Percentiles rank a stretch among this genome's conserved stretches.
These are phyloP conservation scores for Sabatieria punctata DNA, from an alignment of 2,888 invertebrate species.

Conservation along the genomic window DNA sequence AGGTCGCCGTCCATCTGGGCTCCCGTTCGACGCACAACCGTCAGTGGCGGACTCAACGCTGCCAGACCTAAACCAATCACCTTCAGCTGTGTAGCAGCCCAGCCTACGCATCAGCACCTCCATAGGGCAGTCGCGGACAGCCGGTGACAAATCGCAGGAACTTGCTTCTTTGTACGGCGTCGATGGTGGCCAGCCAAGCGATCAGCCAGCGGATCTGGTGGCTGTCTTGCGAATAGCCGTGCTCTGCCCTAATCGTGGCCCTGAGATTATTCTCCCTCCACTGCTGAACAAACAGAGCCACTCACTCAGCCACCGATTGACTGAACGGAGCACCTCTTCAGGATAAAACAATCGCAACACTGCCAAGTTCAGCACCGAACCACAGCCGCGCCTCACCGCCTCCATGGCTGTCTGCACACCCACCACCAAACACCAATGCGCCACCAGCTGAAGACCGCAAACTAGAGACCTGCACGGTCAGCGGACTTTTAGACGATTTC, in stretches of 20 bases:
- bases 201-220: conserved; percentile 80
- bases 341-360: conserved; percentile 79
- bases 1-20: too few relatives aligned
- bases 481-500: too few relatives aligned
- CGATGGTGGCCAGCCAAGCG: background rate
- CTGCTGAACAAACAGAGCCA: too few relatives aligned
- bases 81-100: too few relatives aligned
- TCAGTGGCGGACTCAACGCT: conserved; percentile 88
- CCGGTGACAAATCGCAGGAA: conserved; percentile 98
- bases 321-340: conserved; percentile 67
- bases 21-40: conserved; percentile 75
- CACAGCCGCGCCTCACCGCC: conserved; percentile 87
- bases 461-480: too few relatives aligned
- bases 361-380: conserved; percentile 75
- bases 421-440: conserved; percentile 85
- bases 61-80: too few relatives aligned
- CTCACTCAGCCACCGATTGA: too few relatives aligned
- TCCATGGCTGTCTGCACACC: conserved; percentile 94
- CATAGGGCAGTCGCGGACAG: conserved; percentile 88
- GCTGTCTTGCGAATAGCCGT: conserved; percentile 88
- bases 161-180: conserved; percentile 53
- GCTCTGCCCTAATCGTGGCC: too few relatives aligned
- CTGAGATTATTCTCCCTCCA: too few relatives aligned
- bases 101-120: too few relatives aligned
- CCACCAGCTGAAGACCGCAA: conserved; percentile 64